These are phyloP conservation scores for Dilophus febrilis DNA, from an alignment of 2,888 invertebrate species.

Conservation along the genomic window DNA sequence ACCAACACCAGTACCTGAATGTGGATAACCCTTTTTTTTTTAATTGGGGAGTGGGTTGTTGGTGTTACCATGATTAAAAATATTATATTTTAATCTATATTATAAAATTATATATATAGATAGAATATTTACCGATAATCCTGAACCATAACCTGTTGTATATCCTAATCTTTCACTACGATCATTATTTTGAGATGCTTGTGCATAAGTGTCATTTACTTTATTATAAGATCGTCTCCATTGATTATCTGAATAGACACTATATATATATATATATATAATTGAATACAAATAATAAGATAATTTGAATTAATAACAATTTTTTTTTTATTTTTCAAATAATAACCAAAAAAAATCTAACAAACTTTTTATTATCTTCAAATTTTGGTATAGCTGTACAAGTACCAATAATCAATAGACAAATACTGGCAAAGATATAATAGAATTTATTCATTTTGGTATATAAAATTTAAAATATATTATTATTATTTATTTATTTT, in stretches of 20 bases:
- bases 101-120: not conserved
- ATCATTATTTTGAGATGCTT: constrained; percentile 20
- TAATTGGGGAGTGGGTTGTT: no score
- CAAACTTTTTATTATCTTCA: not conserved
- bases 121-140: constrained; percentile 6
- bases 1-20: constrained; percentile 32
- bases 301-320: not conserved
- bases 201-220: constrained; percentile 11
- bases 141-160: constrained; percentile 25
- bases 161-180: constrained; percentile 26
- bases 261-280: not conserved
- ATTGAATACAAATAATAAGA: not conserved
- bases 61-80: not conserved
- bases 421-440: not conserved
- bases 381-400: constrained; percentile 3
- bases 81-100: no score
- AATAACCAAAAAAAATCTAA: not conserved
- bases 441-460: constrained; percentile 3
- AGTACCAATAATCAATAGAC: not conserved
- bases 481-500: no score
- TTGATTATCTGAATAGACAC: constrained; percentile 14
- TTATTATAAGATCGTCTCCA: constrained; percentile 24
- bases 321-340: no score
- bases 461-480: not conserved
- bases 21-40: constrained; percentile 29